Evolutionary conservation across 2,113 vertebrate genomes (phyloP), one percentile per base, ranked within the genome.

Genomic region (Oceanodroma tethys): DNA sequence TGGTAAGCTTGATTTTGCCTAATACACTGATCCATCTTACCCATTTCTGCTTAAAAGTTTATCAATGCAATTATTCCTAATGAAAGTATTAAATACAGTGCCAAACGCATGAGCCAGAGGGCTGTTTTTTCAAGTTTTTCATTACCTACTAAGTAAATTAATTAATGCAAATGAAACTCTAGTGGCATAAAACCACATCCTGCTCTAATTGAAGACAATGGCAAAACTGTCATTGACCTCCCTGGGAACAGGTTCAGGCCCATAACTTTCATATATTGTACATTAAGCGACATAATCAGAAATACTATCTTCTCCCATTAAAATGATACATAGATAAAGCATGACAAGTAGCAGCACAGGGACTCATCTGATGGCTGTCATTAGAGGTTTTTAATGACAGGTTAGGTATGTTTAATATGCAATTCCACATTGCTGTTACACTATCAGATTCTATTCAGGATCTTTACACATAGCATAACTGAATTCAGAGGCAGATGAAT

Each of bases 131-230:
- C 86, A 94, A 91, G 48, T 47, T 86, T 93, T 92, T 93, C 81
- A 93, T 95, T 95, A 94, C 88, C 90, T 91, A 53, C 89, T 95
- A 95, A 91, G 88, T 97, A 93, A 95, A 96, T 96, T 95, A 96
- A 95, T 97, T 96, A 96, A 97, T 94, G 86, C 88, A 95, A 97
- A 97, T 96, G 65, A 92, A 96, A 76, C 68, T 94, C 88, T 38
- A 16, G 45, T 90, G 60, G 93, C 53, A 19, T 96, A 88, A 91
- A 96, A 56, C 4, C 16, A 88, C 90, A 88, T 93, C 81, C 80
- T 78, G 47, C 83, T 96, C 60, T 94, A 95, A 95, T 86, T 92
- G 90, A 96, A 96, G 92, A 93, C 86, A 94, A 86, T 94, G 86
- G 95, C 96, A 96, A 91, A 96, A 88, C 65, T 94, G 75, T 84